phyloP scores from a whole-genome alignment of 2,113 vertebrate species.

The Bambusicola thoracicus region DNA sequence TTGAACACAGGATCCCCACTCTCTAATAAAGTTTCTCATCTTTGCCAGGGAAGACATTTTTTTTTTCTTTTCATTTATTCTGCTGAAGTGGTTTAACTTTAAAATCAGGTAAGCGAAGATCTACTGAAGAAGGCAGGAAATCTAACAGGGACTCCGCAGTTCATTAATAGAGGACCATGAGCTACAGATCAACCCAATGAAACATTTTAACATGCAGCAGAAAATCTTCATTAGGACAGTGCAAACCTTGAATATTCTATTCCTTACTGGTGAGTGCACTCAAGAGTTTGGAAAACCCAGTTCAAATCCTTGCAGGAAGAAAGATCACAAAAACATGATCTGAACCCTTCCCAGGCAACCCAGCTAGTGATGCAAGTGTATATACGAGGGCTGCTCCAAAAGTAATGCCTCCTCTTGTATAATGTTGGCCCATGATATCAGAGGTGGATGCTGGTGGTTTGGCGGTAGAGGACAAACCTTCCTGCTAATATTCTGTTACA shows the following conservation, averaged over 20 bases:
- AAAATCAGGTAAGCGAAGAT: not conserved
- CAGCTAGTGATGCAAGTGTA: not conserved
- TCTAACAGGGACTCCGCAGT: not conserved
- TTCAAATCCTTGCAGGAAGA: not conserved
- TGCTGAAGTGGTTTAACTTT: not conserved
- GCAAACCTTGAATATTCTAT: not conserved
- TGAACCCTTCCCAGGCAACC: not conserved
- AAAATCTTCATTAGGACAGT: not conserved
- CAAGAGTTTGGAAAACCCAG: not conserved
- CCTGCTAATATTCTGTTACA: too few species aligned
- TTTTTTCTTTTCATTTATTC: not conserved
- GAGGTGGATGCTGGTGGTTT: too few species aligned
- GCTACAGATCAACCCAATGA: not conserved
- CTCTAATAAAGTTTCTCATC: not conserved
- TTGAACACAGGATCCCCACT: not conserved
- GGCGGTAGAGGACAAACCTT: too few species aligned
- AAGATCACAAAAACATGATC: not conserved
- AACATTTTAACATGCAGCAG: not conserved
- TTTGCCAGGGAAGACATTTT: not conserved
- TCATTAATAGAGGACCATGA: accelerated
- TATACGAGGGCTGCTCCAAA: too few species aligned
- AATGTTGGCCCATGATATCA: too few species aligned
- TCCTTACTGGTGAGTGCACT: not conserved
- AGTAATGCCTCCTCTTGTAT: too few species aligned
- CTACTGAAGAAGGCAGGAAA: not conserved